phyloP scores from a whole-genome alignment of 1,140 invertebrate species.

The Lamellibrachia luymesi region DNA sequence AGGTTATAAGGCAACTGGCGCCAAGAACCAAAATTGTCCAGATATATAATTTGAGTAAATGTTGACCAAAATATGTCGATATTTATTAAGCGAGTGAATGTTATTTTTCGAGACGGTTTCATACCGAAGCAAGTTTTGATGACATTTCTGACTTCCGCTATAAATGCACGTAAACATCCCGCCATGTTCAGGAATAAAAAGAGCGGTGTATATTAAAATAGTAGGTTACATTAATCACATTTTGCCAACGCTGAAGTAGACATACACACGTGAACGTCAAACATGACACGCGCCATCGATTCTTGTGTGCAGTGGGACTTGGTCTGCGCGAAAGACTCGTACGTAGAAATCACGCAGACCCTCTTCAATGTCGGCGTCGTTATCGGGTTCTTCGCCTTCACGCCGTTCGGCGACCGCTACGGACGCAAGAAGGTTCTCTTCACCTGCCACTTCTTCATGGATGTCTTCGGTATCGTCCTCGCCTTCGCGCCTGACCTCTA shows the following conservation, averaged over 20 bases:
- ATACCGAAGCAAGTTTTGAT: not conserved
- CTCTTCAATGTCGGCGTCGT: slow-evolving; percentile 78
- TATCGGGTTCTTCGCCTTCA: slow-evolving; percentile 73
- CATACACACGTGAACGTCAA: too few species aligned
- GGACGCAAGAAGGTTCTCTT: slow-evolving; percentile 25
- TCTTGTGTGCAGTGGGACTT: slow-evolving; percentile 66
- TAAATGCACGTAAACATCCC: too few species aligned
- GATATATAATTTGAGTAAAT: too few species aligned
- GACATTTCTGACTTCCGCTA: not conserved
- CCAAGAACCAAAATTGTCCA: too few species aligned
- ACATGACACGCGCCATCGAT: not conserved
- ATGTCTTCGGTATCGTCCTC: not conserved
- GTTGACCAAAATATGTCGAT: too few species aligned
- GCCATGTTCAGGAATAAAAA: too few species aligned
- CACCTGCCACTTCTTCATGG: slow-evolving; percentile 8
- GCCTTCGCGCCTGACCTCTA: slow-evolving; percentile 8
- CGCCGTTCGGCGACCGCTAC: slow-evolving; percentile 73
- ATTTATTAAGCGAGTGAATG: too few species aligned
- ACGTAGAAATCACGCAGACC: slow-evolving; percentile 70
- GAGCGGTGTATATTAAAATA: too few species aligned
- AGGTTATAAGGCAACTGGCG: too few species aligned
- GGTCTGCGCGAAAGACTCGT: slow-evolving; percentile 70
- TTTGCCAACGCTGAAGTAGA: too few species aligned
- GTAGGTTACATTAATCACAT: too few species aligned
- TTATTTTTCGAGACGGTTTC: too few species aligned